phyloP scores from a whole-genome alignment of 2,113 vertebrate species.

The Sus scrofa region DNA sequence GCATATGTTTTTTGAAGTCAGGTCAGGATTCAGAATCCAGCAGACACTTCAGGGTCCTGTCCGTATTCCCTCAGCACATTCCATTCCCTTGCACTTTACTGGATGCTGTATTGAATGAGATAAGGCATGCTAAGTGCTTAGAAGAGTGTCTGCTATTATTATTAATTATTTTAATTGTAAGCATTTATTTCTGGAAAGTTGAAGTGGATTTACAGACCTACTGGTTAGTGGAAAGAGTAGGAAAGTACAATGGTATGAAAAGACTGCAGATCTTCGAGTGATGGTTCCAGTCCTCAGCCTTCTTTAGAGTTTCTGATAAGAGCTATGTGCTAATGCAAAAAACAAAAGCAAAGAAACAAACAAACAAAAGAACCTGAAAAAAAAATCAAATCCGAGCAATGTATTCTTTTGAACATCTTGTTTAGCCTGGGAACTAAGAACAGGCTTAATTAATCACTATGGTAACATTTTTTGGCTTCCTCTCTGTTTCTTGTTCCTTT shows the following conservation, averaged over 20 bases:
- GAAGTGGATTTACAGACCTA: not conserved
- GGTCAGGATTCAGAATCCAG: not conserved
- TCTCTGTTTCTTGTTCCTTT: conserved; percentile 4
- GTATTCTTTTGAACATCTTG: not conserved
- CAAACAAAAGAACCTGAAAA: not conserved
- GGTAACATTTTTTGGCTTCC: conserved; percentile 11
- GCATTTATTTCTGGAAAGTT: conserved; percentile 45
- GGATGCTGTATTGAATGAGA: not conserved
- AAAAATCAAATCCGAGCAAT: not conserved
- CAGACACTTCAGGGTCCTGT: not conserved
- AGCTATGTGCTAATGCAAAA: not conserved
- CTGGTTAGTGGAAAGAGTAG: not conserved
- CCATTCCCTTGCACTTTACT: not conserved
- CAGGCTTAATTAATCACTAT: not conserved
- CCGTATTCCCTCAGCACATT: not conserved
- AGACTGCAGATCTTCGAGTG: not conserved
- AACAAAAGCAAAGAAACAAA: not conserved
- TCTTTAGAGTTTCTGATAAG: not conserved
- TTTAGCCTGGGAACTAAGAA: conserved; percentile 36
- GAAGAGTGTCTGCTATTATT: not conserved
- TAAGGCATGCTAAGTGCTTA: not conserved
- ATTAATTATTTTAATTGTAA: not conserved
- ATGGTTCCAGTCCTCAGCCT: not conserved
- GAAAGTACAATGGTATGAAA: not conserved
- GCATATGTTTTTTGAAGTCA: not conserved